Conservation (phyloP, 2,797 vertebrate genomes). For the Mastacembelus armatus region DNA sequence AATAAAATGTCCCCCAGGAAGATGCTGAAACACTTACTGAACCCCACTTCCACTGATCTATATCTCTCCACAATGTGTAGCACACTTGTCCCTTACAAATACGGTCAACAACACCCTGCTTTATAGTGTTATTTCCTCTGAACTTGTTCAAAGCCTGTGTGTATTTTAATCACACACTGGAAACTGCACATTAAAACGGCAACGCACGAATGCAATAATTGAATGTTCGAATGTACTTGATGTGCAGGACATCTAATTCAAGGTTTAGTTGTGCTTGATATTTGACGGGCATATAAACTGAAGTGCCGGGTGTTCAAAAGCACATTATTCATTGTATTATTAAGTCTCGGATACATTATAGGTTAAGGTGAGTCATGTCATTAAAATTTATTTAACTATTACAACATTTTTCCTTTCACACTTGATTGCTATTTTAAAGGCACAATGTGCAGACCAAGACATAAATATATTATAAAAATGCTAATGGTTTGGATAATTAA, state of each 20-base stretch:
- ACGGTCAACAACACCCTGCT: constrained; percentile 40
- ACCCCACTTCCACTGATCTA: constrained; percentile 61
- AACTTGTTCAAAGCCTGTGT: constrained; percentile 9
- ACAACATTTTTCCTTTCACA: background rate
- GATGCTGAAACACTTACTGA: constrained; percentile 65
- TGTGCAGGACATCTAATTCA: background rate
- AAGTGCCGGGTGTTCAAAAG: background rate
- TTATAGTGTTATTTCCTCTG: constrained; percentile 2
- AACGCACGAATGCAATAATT: background rate
- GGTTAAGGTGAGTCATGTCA: constrained; percentile 15
- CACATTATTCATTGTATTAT: background rate
- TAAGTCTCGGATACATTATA: background rate
- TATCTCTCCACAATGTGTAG: constrained; percentile 34
- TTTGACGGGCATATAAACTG: constrained; percentile 35
- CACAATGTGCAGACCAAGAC: background rate
- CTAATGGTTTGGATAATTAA: background rate
- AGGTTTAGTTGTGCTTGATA: background rate
- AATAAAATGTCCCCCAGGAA: constrained; percentile 77
- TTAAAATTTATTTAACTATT: background rate
- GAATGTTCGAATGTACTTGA: background rate
- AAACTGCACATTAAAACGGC: constrained; percentile 3
- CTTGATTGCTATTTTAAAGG: constrained; percentile 12
- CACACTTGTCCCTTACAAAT: constrained; percentile 41
- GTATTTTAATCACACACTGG: background rate
- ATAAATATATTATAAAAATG: background rate